Percentiles rank a stretch among this genome's conserved stretches.
Evolutionary conservation across 2,797 vertebrate genomes (phyloP).

Genomic region (Synaphobranchus kaupii): DNA sequence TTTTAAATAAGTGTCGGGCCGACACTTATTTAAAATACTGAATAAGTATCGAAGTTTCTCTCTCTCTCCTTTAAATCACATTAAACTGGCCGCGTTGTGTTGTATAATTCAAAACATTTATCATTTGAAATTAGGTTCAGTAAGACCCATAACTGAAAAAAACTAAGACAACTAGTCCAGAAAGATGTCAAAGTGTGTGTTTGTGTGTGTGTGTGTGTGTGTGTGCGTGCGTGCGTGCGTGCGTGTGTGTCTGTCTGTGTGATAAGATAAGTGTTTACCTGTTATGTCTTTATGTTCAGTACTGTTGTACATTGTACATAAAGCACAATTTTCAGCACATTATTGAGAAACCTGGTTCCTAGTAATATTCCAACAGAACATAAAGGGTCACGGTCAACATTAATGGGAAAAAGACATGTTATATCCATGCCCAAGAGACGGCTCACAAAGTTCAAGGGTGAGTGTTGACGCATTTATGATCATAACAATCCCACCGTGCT

Average conservation of each 20-base stretch:
- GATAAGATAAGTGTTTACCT: too few relatives aligned
- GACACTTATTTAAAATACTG: too few relatives aligned
- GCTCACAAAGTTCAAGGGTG: background rate
- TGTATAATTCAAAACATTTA: too few relatives aligned
- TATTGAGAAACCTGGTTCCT: background rate
- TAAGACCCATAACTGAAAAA: background rate
- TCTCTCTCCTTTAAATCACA: too few relatives aligned
- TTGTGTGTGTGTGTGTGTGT: background rate
- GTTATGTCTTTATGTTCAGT: too few relatives aligned
- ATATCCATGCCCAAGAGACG: background rate
- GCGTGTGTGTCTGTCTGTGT: background rate
- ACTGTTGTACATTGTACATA: too few relatives aligned
- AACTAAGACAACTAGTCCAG: background rate
- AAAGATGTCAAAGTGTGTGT: background rate
- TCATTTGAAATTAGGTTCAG: too few relatives aligned
- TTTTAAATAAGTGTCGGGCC: too few relatives aligned
- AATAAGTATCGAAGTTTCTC: too few relatives aligned
- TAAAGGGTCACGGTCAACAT: background rate
- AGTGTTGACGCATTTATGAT: background rate
- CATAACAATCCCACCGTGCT: background rate
- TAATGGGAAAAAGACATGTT: background rate
- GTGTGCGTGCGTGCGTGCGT: background rate
- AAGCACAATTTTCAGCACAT: too few relatives aligned
- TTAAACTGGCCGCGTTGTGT: too few relatives aligned
- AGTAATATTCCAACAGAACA: background rate